These are phyloP conservation scores for Euphonia xanthogaster DNA, from an alignment of 2,797 vertebrate genomes.

Conservation along the genomic window DNA sequence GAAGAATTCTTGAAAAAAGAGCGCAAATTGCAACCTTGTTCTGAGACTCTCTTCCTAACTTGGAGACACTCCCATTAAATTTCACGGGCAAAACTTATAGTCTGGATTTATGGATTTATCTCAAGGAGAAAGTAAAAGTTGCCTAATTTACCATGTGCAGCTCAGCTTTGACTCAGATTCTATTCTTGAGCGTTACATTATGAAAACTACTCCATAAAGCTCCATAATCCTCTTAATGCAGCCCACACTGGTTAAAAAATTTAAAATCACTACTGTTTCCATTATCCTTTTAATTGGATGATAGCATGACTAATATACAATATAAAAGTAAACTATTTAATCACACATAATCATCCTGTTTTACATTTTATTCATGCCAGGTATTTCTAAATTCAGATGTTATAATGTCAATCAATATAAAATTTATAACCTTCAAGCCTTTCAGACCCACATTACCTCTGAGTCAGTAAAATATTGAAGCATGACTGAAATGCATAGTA, in stretches of 20 bases:
- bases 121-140: conserved; percentile 41
- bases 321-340: conserved; percentile 29
- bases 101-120: neutral
- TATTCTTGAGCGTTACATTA: conserved; percentile 45
- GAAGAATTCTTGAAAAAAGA: neutral
- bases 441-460: neutral
- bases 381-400: conserved; percentile 24
- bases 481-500: neutral
- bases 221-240: conserved; percentile 35
- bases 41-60: neutral
- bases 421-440: neutral
- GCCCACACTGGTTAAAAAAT: conserved; percentile 44
- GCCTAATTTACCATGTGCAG: neutral
- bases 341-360: conserved; percentile 29
- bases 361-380: conserved; percentile 37
- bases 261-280: conserved; percentile 31
- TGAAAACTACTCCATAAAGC: conserved; percentile 44
- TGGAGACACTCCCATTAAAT: neutral
- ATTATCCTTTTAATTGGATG: conserved; percentile 54
- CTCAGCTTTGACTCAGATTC: conserved; percentile 54
- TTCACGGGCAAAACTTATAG: neutral
- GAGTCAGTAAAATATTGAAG: neutral
- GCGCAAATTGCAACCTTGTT: neutral
- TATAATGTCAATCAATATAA: conserved; percentile 15
- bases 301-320: conserved; percentile 39